Evolutionary conservation across 2,888 invertebrate genomes (phyloP), one percentile per base, ranked within the genome.

Genomic region (Belgica antarctica): DNA sequence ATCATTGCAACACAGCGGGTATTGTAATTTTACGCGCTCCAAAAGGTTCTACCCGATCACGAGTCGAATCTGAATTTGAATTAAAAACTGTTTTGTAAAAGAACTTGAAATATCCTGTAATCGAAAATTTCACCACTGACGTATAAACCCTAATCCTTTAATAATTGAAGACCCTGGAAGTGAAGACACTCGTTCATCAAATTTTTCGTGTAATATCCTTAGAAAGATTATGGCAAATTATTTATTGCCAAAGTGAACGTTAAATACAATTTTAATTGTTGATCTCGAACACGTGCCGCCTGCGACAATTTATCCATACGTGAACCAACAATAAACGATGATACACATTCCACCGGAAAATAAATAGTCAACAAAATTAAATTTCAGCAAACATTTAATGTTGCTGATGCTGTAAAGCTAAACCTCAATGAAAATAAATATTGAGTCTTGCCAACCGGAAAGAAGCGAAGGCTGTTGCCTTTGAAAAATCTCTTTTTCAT

Each of bases 241-340:
- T n/a, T n/a, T 47, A 41, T 41, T 15, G 41, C 52, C 52, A 46
- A 52, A 66, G 66, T 17, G 25, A 10, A 52, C 41, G 66, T 66
- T 47, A 66, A 66, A 66, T 66, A 68, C 68, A 52, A 57, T 68
- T 47, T 68, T 57, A 57, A 68, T 68, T 68, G 68, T 57, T 66
- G 47, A 52, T 52, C 52, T 12, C 24, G 8, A 22, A 15, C 52
- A 52, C 52, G 52, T 52, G 52, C 24, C 22, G 10, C 34, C 8
- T 24, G 12, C 12, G n/a, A 47, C 17, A 5, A 47, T 52, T 22
- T 22, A 52, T 52, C 52, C 17, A 52, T 52, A 22, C 24, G 24
- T 10, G 19, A 52, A 22, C 24, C 22, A 52, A 22, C 52, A 3
- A 8, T 34, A 7, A 8, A 10, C n/a, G n/a, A n/a, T n/a, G n/a